A percentile compares a stretch with the other conserved stretches of the same genome.
These are phyloP conservation scores for Calliphora vomitoria DNA, from an alignment of 2,888 invertebrate species.

Conservation along the genomic window DNA sequence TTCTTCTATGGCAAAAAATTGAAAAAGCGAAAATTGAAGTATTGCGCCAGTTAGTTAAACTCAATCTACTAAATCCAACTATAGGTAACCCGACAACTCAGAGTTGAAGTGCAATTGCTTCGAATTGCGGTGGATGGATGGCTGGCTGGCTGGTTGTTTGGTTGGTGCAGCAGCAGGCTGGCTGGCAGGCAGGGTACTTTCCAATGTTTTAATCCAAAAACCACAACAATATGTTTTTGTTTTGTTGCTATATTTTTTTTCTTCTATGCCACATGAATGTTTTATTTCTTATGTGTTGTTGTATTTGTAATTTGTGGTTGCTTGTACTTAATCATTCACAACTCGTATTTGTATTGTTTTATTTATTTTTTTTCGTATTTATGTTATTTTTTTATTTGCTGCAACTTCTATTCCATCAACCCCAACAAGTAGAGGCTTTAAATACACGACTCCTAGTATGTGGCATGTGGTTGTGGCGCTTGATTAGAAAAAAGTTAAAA, in stretches of 20 bases:
- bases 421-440: constrained; percentile 45
- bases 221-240: constrained; percentile 63
- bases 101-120: constrained; percentile 58
- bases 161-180: constrained; percentile 10
- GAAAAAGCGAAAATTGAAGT: constrained; percentile 42
- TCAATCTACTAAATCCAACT: background rate
- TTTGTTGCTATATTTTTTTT: constrained; percentile 1
- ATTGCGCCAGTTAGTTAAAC: constrained; percentile 36
- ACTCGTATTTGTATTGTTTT: constrained; percentile 65
- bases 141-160: constrained; percentile 25
- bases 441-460: constrained; percentile 14
- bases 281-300: constrained; percentile 35
- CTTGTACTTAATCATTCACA: constrained; percentile 72
- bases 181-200: constrained; percentile 37
- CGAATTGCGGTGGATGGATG: constrained; percentile 37
- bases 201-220: constrained; percentile 50
- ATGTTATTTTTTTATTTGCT: constrained; percentile 45
- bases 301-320: constrained; percentile 68
- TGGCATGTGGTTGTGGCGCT: constrained; percentile 65
- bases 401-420: constrained; percentile 63
- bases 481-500: constrained; percentile 51
- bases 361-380: constrained; percentile 48
- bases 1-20: background rate
- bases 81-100: constrained; percentile 46
- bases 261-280: constrained; percentile 54